Conservation (phyloP, 2,113 vertebrate genomes). For the Notothenia coriiceps region DNA sequence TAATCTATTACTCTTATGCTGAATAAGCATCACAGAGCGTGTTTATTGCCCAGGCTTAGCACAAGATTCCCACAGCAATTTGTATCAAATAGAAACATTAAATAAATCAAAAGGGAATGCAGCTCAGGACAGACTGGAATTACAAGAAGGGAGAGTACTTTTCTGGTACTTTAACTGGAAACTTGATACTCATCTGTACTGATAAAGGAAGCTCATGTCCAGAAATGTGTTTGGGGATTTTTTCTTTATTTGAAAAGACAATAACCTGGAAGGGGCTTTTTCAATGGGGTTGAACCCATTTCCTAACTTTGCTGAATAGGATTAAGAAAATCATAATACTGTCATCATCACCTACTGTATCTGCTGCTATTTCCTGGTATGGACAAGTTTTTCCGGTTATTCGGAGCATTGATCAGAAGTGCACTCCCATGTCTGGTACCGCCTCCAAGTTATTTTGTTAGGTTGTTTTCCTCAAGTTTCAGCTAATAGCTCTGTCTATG, state of each 20-base stretch:
- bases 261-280: neutral
- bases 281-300: neutral
- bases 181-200: neutral
- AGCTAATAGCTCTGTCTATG: no score
- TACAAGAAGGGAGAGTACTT: neutral
- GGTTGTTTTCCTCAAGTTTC: no score
- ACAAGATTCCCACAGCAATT: no score
- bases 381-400: constrained; percentile 10
- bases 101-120: neutral
- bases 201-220: neutral
- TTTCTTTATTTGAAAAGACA: neutral
- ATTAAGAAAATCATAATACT: neutral
- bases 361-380: neutral
- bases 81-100: no score
- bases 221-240: no score
- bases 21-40: neutral
- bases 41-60: no score
- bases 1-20: constrained; percentile 3
- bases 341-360: neutral
- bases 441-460: no score
- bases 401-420: neutral
- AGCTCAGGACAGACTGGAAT: neutral
- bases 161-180: neutral
- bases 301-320: neutral
- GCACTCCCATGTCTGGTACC: no score